Evolutionary conservation across 2,113 vertebrate species (phyloP).

Genomic region (Talpa occidentalis): DNA sequence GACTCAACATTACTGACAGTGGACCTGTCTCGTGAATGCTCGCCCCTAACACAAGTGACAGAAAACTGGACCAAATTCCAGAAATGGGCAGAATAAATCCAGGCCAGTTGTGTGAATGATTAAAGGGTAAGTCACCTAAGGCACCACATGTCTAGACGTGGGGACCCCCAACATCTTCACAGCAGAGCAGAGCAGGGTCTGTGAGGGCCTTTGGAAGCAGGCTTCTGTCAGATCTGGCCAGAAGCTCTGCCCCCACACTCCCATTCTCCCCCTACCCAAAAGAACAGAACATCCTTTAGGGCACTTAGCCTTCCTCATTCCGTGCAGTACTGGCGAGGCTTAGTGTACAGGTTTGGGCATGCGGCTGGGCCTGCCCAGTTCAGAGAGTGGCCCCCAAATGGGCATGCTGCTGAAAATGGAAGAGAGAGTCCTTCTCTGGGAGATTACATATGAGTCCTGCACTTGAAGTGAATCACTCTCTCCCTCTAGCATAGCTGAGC

Average conservation of each 20-base stretch:
- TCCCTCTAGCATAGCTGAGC: not conserved
- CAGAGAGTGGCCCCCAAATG: not conserved
- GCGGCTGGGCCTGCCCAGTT: not conserved
- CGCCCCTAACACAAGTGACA: not conserved
- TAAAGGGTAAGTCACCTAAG: not conserved
- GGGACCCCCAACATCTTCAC: not conserved
- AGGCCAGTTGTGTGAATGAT: not conserved
- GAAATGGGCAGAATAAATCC: not conserved
- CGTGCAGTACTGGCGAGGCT: not conserved
- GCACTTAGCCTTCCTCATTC: not conserved
- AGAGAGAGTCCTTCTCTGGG: not conserved
- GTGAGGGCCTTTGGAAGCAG: too few species aligned
- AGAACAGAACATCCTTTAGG: not conserved
- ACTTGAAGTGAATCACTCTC: not conserved
- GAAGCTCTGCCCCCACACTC: not conserved
- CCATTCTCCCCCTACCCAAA: not conserved
- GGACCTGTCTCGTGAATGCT: not conserved
- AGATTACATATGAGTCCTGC: not conserved
- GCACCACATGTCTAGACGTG: too few species aligned
- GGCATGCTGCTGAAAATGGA: not conserved
- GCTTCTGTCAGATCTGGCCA: not conserved
- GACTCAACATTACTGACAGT: not conserved
- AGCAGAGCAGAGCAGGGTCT: not conserved
- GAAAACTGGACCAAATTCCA: not conserved
- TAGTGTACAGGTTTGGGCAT: not conserved